Base-by-base conservation (phyloP, 2,113 vertebrate species). In the Gambusia holbrooki region DNA sequence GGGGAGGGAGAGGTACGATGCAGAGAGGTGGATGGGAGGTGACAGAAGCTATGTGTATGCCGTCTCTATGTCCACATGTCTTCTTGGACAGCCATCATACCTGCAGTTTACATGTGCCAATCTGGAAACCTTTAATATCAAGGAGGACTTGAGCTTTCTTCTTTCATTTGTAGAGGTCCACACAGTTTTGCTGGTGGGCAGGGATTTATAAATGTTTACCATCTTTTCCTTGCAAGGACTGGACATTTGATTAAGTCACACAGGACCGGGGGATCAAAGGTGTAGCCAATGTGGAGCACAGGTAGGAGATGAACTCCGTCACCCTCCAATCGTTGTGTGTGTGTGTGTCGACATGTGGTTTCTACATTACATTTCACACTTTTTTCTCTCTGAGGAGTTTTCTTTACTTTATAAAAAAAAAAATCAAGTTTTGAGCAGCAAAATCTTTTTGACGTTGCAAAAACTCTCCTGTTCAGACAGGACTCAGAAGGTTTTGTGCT, bases 261-360 rank as follows among this genome's bases (percentile, higher is more conserved):
- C 71, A 76, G 68, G 69, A 40, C 67, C 62, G 66, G 27, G 71
- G 35, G 33, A 72, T 37, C 45, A 63, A 66, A 88, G 65, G 45
- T 74, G 63, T 62, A 71, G 79, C 86, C 84, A 83, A 95, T 95
- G 94, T 95, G 94, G 94, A 87, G 82, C 77, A 80, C 94, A 94
- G 94, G 94, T n/a, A n/a, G n/a, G n/a, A n/a, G n/a, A n/a, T n/a
- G n/a, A n/a, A n/a, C n/a, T n/a, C n/a, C n/a, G n/a, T 66, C 51
- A 69, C 0, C 33, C 71, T 22, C 25, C 28, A n/a, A 1, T n/a
- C n/a, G n/a, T n/a, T 66, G 33, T 29, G 19, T 72, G 30, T 71
- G n/a, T 62, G 30, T n/a, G 35, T 33, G 32, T 33, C 70, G 69
- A 3, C 17, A 27, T 19, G 15, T 32, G 48, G 33, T 72, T 33